Conservation (phyloP, 2,888 invertebrate genomes). For the Blastobasis adustella region DNA sequence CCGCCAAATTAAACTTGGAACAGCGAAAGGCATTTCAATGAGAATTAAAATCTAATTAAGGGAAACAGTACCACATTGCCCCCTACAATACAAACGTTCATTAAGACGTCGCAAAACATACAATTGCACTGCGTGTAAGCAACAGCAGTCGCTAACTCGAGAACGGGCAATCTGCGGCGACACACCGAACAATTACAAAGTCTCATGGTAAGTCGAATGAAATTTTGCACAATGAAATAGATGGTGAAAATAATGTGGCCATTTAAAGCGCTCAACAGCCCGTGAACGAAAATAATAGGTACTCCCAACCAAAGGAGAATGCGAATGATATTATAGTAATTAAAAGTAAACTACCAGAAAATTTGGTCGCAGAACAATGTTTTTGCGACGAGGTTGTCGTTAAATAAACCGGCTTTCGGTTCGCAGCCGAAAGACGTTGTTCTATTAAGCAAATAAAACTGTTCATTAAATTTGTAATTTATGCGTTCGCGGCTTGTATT, state of each 20-base stretch:
- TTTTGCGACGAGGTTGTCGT: constrained; percentile 36
- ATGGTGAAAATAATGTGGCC: constrained; percentile 42
- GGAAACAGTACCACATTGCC: constrained; percentile 23
- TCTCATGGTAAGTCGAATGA: constrained; percentile 26
- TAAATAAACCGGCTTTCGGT: constrained; percentile 30
- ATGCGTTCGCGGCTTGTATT: constrained; percentile 29
- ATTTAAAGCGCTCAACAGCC: constrained; percentile 53
- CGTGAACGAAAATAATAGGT: constrained; percentile 52
- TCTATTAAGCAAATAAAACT: constrained; percentile 32
- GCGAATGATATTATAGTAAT: constrained; percentile 52
- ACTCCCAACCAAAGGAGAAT: constrained; percentile 29
- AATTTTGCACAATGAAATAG: constrained; percentile 48
- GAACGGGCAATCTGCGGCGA: constrained; percentile 28
- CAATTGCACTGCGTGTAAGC: constrained; percentile 28
- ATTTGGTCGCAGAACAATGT: constrained; percentile 47
- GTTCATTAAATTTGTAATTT: constrained; percentile 34
- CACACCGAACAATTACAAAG: constrained; percentile 17
- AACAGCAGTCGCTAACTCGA: constrained; percentile 19
- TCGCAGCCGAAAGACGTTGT: constrained; percentile 18
- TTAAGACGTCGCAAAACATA: constrained; percentile 36
- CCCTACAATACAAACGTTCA: constrained; percentile 30
- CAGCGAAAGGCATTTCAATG: constrained; percentile 9
- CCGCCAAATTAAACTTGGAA: constrained; percentile 17
- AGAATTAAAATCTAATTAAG: constrained; percentile 43
- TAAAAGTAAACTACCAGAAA: constrained; percentile 51